These are phyloP conservation scores for Dicyrtoma fusca DNA, from an alignment of 2,888 invertebrate species.

Conservation along the genomic window DNA sequence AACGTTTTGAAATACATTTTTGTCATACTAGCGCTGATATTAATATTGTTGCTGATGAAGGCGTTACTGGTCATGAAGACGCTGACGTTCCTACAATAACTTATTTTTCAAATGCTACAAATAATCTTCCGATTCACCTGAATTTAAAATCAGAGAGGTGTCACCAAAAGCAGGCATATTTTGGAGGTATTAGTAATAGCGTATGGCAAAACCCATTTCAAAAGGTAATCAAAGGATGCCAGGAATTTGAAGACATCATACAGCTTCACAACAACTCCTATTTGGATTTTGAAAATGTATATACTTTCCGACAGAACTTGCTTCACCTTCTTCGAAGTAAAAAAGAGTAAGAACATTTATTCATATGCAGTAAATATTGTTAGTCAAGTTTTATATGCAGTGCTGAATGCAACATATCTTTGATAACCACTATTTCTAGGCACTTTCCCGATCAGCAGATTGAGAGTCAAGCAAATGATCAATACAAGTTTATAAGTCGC, in stretches of 20 bases:
- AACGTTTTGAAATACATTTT: no score
- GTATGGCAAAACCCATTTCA: conserved; percentile 43
- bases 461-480: conserved; percentile 34
- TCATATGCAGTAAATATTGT: not conserved
- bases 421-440: conserved; percentile 14
- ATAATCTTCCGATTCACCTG: not conserved
- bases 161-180: conserved; percentile 5
- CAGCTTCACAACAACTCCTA: conserved; percentile 6
- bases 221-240: conserved; percentile 44
- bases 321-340: conserved; percentile 41
- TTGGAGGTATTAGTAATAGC: conserved; percentile 49
- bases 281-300: conserved; percentile 17
- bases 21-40: no score
- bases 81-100: conserved; percentile 4
- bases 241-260: conserved; percentile 42
- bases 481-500: not conserved
- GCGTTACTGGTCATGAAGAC: no score
- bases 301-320: conserved; percentile 30
- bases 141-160: no score
- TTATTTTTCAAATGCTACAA: conserved; percentile 29
- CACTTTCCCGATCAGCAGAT: conserved; percentile 44
- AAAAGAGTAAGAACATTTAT: conserved; percentile 36
- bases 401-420: not conserved
- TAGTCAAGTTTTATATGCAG: not conserved
- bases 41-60: no score